Evolutionary conservation across 2,113 vertebrate genomes (phyloP).

Genomic region (Lophius piscatorius): DNA sequence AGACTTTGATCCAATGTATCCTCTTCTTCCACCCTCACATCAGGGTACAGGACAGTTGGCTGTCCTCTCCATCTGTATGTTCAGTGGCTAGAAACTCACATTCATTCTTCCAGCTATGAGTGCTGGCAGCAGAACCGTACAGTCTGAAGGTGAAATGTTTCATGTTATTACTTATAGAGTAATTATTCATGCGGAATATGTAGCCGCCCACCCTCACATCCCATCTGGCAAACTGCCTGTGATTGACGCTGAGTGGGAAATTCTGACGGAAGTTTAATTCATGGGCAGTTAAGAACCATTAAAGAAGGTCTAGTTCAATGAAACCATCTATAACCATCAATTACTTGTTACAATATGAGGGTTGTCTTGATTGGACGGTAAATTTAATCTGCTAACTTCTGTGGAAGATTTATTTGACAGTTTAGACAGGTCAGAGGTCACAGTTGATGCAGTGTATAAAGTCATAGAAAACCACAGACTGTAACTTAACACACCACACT

Average conservation of each 20-base stretch:
- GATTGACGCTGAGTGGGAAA: conserved; percentile 12
- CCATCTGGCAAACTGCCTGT: conserved; percentile 23
- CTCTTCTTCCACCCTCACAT: no score
- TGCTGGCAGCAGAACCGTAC: no score
- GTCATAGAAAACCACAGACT: not conserved
- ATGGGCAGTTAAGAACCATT: conserved; percentile 10
- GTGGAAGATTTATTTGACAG: not conserved
- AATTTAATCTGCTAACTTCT: not conserved
- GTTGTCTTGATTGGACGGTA: not conserved
- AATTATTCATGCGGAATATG: conserved; percentile 29
- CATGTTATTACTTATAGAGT: conserved; percentile 4
- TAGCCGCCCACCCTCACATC: conserved; percentile 23
- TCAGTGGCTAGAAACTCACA: no score
- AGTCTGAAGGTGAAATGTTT: conserved; percentile 31
- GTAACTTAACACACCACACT: no score
- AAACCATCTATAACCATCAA: conserved; percentile 9
- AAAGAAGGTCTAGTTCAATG: not conserved
- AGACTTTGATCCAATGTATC: no score
- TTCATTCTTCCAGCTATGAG: no score
- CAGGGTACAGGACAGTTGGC: no score
- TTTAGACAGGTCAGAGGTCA: conserved; percentile 2
- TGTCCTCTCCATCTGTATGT: no score
- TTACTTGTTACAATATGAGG: conserved; percentile 1
- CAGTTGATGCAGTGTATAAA: not conserved
- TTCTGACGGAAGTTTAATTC: conserved; percentile 13